Conservation (phyloP, 2,797 vertebrate genomes). For the Buceros bicornis region DNA sequence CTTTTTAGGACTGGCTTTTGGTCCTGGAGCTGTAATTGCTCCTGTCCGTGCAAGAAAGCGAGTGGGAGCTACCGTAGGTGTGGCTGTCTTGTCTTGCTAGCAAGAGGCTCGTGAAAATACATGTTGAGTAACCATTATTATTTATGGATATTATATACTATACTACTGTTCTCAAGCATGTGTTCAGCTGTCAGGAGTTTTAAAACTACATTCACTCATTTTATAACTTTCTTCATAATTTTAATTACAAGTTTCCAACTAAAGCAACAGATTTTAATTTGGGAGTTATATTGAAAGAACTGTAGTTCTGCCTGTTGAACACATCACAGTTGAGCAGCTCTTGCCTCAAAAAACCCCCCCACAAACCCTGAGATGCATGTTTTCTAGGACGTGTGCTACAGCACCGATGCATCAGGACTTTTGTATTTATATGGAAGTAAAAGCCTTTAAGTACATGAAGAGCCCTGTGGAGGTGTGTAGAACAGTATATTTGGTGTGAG, state of each 20-base stretch:
- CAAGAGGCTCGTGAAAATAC: not conserved
- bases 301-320: not conserved
- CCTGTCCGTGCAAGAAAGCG: not conserved
- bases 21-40: not conserved
- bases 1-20: not conserved
- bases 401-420: not conserved
- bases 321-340: not conserved
- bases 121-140: not conserved
- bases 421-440: not conserved
- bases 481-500: not conserved
- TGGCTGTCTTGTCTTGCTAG: not conserved
- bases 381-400: not conserved
- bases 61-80: not conserved
- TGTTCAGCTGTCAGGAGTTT: not conserved
- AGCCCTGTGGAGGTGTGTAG: not conserved
- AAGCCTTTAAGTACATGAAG: not conserved
- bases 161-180: not conserved
- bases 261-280: not conserved
- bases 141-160: not conserved
- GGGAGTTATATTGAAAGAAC: not conserved
- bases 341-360: not conserved
- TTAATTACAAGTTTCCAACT: not conserved
- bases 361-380: not conserved
- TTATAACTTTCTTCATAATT: not conserved
- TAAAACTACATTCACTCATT: not conserved